Evolutionary conservation across 2,888 invertebrate species (phyloP).

Genomic region (Mimachlamys varia): DNA sequence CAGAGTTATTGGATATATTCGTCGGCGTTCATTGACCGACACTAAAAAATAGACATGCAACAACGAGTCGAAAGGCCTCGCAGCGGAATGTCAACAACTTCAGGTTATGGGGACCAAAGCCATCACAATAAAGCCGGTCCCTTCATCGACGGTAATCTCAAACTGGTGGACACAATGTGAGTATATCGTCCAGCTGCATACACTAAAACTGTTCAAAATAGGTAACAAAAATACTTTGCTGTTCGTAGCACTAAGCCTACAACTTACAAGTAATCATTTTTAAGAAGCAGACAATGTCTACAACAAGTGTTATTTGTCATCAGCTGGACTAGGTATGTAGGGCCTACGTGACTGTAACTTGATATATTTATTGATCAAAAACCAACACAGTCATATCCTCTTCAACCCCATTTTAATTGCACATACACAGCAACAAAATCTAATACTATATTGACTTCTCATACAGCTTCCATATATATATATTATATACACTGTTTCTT

Average conservation of each 20-base stretch:
- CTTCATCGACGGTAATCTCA: conserved; percentile 65
- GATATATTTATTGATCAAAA: background rate
- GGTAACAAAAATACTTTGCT: too few species aligned
- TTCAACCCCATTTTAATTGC: too few species aligned
- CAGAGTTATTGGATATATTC: background rate
- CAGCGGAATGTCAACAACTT: conserved; percentile 1
- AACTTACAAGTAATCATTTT: too few species aligned
- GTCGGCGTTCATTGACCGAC: background rate
- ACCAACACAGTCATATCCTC: background rate
- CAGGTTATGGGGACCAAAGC: conserved; percentile 25
- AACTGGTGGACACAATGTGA: conserved; percentile 55
- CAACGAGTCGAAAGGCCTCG: conserved; percentile 6
- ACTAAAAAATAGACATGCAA: background rate
- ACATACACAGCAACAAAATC: too few species aligned
- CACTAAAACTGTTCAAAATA: too few species aligned
- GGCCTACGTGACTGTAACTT: background rate
- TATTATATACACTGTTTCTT: too few species aligned
- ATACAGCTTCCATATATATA: too few species aligned
- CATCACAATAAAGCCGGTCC: conserved; percentile 55
- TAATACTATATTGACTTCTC: too few species aligned
- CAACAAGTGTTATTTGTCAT: background rate
- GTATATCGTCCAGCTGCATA: background rate
- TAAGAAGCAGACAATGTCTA: too few species aligned
- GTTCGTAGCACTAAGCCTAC: background rate
- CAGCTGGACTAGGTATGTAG: too few species aligned